phyloP scores from a whole-genome alignment of 2,888 invertebrate genomes.

The Chirona hameri region DNA sequence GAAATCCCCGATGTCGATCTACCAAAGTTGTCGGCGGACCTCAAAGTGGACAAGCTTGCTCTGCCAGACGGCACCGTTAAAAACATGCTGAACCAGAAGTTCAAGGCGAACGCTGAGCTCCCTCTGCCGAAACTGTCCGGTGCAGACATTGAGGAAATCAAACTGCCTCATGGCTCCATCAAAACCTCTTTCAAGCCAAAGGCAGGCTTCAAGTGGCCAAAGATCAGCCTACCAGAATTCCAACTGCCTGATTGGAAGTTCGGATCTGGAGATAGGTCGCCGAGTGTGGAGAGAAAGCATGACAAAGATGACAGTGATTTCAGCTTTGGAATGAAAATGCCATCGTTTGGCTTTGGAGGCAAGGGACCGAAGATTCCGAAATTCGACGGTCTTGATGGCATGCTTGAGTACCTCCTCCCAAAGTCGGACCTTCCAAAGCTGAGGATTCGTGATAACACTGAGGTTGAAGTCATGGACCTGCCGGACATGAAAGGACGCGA shows the following conservation, averaged over 20 bases:
- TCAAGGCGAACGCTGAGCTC: neutral
- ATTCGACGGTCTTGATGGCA: neutral
- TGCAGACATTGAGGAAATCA: neutral
- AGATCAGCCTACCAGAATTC: neutral
- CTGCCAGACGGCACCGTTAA: neutral
- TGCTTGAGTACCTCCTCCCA: neutral
- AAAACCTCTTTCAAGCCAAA: neutral
- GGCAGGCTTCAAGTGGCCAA: neutral
- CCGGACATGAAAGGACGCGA: neutral
- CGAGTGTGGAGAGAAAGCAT: no score
- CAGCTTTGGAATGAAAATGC: neutral
- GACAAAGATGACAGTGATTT: no score
- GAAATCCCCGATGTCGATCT: neutral
- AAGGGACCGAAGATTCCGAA: neutral
- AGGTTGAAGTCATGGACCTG: neutral
- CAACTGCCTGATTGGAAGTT: no score
- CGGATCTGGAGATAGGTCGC: no score
- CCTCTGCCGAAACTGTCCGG: neutral
- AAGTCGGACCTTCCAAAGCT: neutral
- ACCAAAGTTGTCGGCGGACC: neutral
- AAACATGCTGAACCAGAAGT: neutral
- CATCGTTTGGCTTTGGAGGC: neutral
- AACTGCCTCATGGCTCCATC: neutral
- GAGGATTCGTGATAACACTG: neutral
- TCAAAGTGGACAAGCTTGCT: neutral